These are phyloP conservation scores for Drosophila leontia DNA, from an alignment of 1,140 invertebrate genomes.

Conservation along the genomic window DNA sequence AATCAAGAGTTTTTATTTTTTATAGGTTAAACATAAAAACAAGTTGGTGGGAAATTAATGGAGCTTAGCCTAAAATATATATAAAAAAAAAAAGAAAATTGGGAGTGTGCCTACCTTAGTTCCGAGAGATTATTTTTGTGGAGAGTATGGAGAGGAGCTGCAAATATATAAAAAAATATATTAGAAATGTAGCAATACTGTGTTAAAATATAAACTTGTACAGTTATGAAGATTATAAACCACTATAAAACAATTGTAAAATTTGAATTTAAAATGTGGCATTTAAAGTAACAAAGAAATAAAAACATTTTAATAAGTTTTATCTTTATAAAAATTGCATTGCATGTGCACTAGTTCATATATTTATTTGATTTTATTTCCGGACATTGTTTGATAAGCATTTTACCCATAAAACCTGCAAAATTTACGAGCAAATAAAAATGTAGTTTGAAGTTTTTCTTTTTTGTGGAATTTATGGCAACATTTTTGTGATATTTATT, in stretches of 20 bases:
- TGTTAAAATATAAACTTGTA: not conserved
- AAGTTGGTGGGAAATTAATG: not conserved
- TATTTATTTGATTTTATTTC: constrained; percentile 30
- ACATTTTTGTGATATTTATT: constrained; percentile 57
- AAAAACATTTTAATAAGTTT: constrained; percentile 19
- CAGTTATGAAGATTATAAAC: too few relatives aligned
- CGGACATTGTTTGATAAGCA: constrained; percentile 54
- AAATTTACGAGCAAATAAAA: constrained; percentile 41
- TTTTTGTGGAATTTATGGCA: constrained; percentile 35
- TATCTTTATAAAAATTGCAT: constrained; percentile 4
- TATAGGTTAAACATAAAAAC: not conserved
- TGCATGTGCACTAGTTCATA: constrained; percentile 1
- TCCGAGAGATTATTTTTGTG: not conserved
- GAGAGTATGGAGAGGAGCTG: not conserved
- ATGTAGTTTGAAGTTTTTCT: constrained; percentile 12
- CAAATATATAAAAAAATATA: not conserved
- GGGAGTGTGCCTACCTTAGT: not conserved
- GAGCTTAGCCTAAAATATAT: not conserved
- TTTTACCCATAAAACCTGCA: constrained; percentile 20
- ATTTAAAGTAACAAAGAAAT: constrained; percentile 16
- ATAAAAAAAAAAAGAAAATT: not conserved
- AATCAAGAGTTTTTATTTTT: constrained; percentile 8
- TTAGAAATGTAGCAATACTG: not conserved
- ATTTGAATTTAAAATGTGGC: not conserved
- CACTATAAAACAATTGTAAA: not conserved